Conservation (phyloP, 2,113 vertebrate genomes). For the Spermophilus dauricus region DNA sequence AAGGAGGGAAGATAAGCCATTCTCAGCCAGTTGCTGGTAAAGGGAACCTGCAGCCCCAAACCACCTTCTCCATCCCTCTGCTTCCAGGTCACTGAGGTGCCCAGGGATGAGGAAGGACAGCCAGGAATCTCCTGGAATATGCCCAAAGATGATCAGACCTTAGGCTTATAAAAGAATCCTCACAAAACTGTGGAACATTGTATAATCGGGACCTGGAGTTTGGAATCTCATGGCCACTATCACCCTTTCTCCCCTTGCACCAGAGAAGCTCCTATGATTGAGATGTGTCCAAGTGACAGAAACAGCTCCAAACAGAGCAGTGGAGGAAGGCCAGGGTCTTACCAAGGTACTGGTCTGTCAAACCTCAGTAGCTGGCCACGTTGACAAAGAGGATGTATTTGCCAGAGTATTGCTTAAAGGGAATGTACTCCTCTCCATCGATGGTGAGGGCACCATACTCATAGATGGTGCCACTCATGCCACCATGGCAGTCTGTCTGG, state of each 20-base stretch:
- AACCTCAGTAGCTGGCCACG: slow-evolving; percentile 96
- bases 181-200: not conserved
- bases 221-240: not conserved
- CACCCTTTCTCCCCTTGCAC: not conserved
- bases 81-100: not conserved
- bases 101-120: not conserved
- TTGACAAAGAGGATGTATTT: slow-evolving; percentile 96
- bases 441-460: slow-evolving; percentile 91
- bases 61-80: accelerated
- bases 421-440: slow-evolving; percentile 88
- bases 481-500: slow-evolving; percentile 91
- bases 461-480: slow-evolving; percentile 89
- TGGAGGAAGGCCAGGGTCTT: slow-evolving; percentile 75
- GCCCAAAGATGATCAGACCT: not conserved
- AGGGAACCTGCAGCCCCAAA: not conserved
- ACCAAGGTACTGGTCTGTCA: slow-evolving; percentile 95
- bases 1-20: not conserved
- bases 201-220: not conserved
- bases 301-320: not conserved
- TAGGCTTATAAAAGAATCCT: not conserved
- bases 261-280: not conserved
- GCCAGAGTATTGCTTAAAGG: slow-evolving; percentile 91
- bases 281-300: not conserved
- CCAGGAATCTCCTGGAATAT: not conserved
- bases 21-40: not conserved